phyloP scores from a whole-genome alignment of 2,113 vertebrate genomes.

The Crotalus helleri region DNA sequence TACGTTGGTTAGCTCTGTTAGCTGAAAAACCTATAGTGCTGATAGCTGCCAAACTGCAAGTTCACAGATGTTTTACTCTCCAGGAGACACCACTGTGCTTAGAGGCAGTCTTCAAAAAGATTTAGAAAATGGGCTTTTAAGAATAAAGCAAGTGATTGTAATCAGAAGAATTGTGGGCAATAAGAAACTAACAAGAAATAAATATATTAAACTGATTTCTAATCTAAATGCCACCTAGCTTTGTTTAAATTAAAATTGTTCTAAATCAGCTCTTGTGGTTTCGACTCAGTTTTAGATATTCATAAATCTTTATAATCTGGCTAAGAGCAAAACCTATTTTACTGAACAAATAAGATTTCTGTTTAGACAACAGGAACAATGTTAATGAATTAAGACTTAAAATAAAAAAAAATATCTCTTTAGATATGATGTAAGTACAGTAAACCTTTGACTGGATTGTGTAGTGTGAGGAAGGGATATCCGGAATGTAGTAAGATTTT shows the following conservation, averaged over 20 bases:
- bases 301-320: not conserved
- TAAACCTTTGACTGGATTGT: not conserved
- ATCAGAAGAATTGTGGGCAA: not conserved
- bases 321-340: not conserved
- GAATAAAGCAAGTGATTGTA: slow-evolving; percentile 12
- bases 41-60: slow-evolving; percentile 48
- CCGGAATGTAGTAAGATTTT: not conserved
- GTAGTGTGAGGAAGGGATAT: not conserved
- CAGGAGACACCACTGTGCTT: slow-evolving; percentile 37
- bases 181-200: not conserved
- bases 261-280: not conserved
- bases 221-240: not conserved
- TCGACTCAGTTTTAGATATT: not conserved
- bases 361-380: not conserved
- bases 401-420: not conserved
- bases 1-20: slow-evolving; percentile 58
- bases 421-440: not conserved
- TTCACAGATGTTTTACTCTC: slow-evolving; percentile 57
- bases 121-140: slow-evolving; percentile 19
- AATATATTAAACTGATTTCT: not conserved
- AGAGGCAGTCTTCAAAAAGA: slow-evolving; percentile 34
- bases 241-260: not conserved
- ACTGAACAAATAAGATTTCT: not conserved
- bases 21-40: slow-evolving; percentile 38
- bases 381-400: not conserved